These are phyloP conservation scores for Clarias pachynema DNA, from an alignment of 2,797 vertebrate species.

Conservation along the genomic window DNA sequence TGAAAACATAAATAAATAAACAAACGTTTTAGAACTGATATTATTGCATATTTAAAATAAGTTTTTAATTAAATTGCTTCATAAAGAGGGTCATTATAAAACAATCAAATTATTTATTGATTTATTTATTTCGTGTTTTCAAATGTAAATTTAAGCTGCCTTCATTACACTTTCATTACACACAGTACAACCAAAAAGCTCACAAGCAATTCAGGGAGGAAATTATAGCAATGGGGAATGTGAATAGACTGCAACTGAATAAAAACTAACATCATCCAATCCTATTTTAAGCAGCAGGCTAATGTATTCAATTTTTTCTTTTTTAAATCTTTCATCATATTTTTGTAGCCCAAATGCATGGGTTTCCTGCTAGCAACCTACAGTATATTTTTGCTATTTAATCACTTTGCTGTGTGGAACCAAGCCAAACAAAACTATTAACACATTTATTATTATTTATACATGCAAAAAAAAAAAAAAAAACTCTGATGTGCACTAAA, in stretches of 20 bases:
- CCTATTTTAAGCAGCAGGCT: neutral
- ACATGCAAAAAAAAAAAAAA: slow-evolving; percentile 29
- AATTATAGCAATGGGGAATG: neutral
- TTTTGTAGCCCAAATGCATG: slow-evolving; percentile 21
- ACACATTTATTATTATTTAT: slow-evolving; percentile 42
- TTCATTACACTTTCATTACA: neutral
- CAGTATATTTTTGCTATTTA: slow-evolving; percentile 22
- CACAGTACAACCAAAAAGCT: neutral
- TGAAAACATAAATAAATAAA: slow-evolving; percentile 1
- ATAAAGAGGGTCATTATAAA: neutral
- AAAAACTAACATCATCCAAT: slow-evolving; percentile 15
- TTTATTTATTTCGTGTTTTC: neutral
- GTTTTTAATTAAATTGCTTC: neutral
- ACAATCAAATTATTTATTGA: neutral
- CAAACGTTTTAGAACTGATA: neutral
- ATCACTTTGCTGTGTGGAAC: slow-evolving; percentile 35
- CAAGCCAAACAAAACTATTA: slow-evolving; percentile 47
- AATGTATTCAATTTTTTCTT: neutral
- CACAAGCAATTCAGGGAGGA: slow-evolving; percentile 4
- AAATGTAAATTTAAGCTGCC: neutral
- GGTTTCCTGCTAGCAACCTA: neutral
- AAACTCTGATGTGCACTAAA: slow-evolving; percentile 47
- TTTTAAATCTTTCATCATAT: neutral
- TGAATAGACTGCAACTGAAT: slow-evolving; percentile 15
- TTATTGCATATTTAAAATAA: neutral